Conservation (phyloP, 2,113 vertebrate genomes). For the Pseudonaja textilis region DNA sequence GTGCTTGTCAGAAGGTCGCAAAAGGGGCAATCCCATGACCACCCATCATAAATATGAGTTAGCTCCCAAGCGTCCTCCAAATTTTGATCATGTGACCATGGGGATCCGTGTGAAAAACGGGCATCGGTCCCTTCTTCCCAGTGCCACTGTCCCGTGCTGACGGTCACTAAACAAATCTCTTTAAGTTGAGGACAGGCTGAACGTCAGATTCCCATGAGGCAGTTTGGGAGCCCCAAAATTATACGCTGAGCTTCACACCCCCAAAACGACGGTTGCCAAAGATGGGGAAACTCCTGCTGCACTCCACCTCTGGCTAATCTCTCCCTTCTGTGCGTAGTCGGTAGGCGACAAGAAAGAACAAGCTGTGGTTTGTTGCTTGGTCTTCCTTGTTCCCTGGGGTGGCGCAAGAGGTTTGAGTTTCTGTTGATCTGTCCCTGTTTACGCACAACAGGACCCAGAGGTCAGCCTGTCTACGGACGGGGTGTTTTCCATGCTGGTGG, state of each 20-base stretch:
- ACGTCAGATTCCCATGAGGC: neutral
- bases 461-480: neutral
- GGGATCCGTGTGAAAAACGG: neutral
- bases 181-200: too few species aligned
- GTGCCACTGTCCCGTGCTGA: neutral
- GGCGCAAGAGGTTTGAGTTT: neutral
- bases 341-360: neutral
- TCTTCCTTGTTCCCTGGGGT: neutral
- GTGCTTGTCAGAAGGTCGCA: neutral
- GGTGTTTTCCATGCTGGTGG: slow-evolving; percentile 6
- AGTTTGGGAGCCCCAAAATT: neutral
- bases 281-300: neutral
- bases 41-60: neutral
- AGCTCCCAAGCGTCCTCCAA: neutral
- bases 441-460: neutral
- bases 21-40: neutral
- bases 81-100: neutral
- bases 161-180: neutral
- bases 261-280: too few species aligned
- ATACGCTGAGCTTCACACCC: accelerated
- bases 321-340: neutral
- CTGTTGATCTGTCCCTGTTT: neutral
- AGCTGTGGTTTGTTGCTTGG: neutral
- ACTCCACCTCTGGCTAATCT: neutral
- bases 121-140: neutral